phyloP scores from a whole-genome alignment of 2,113 vertebrate genomes.

The Bos indicus region DNA sequence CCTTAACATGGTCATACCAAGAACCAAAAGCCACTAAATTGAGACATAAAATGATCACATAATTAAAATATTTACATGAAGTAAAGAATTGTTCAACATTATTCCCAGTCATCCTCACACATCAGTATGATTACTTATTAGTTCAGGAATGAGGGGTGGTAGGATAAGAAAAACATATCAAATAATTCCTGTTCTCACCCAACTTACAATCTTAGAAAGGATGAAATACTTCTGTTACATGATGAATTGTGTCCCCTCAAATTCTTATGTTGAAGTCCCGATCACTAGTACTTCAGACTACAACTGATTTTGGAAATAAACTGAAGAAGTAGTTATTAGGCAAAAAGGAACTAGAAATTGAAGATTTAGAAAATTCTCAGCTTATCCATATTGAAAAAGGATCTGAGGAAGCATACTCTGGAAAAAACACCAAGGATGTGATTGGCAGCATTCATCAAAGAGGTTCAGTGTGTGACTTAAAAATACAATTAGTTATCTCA shows the following conservation, averaged over 20 bases:
- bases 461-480: neutral
- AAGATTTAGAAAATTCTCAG: neutral
- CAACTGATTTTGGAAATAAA: neutral
- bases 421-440: neutral
- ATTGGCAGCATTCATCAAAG: neutral
- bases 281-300: neutral
- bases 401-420: neutral
- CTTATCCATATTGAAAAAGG: neutral
- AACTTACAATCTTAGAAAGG: neutral
- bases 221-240: neutral
- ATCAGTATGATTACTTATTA: neutral
- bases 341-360: neutral
- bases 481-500: neutral
- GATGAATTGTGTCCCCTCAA: neutral
- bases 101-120: constrained; percentile 3
- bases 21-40: constrained; percentile 82
- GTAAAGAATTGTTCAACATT: neutral
- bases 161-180: neutral
- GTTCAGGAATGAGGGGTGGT: neutral
- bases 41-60: neutral
- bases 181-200: neutral
- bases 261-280: neutral
- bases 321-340: neutral
- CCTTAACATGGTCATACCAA: constrained; percentile 85
- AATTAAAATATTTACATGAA: constrained; percentile 8